Evolutionary conservation across 2,113 vertebrate genomes (phyloP), one percentile per base, ranked within the genome.

Genomic region (Ceyx margarethae): DNA sequence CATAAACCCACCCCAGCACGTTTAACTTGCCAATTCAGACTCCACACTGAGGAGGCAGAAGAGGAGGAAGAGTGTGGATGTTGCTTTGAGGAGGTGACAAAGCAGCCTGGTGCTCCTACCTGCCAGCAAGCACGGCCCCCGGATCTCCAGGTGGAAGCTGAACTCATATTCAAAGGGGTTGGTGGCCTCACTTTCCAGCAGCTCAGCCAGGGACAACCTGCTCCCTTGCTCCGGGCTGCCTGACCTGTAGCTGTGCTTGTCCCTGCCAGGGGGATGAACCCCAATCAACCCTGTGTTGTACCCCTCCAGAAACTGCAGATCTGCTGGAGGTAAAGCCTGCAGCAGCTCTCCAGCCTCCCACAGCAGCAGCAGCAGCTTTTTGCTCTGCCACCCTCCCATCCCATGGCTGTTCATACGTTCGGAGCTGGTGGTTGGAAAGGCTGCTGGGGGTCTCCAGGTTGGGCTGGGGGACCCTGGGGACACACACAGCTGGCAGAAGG

Each of bases 121-220:
- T 98, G 99, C 98, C 0, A 99, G 98, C 51, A 99, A 96, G 66
- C 98, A 99, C 0, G 99, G 99, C 13, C 98, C 98, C 2, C 98
- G 97, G 87, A 99, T 99, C 98, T 99, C 99, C 95, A 99, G 97
- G 68, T 99, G 98, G 96, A 99, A 99, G 97, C 96, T 98, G 89
- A 99, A 99, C 69, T 99, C 98, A 0, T 99, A 99, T 91, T 99
- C 98, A 7, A 97, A 98, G 87, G 99, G 98, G 97, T 99, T 99
- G 94, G 98, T 98, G 80, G 97, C 96, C 35, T 99, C 97, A 0
- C 95, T 97, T 88, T 99, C 98, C 94, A 99, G 95, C 71, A 99
- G 96, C 37, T 97, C 97, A 9, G 97, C 96, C 95, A 99, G 93
- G 82, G 98, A 98, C 80, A 98, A 94, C 76, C 96, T 98, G 71